phyloP scores from a whole-genome alignment of 2,797 vertebrate species.

The Steatocranus sp. region DNA sequence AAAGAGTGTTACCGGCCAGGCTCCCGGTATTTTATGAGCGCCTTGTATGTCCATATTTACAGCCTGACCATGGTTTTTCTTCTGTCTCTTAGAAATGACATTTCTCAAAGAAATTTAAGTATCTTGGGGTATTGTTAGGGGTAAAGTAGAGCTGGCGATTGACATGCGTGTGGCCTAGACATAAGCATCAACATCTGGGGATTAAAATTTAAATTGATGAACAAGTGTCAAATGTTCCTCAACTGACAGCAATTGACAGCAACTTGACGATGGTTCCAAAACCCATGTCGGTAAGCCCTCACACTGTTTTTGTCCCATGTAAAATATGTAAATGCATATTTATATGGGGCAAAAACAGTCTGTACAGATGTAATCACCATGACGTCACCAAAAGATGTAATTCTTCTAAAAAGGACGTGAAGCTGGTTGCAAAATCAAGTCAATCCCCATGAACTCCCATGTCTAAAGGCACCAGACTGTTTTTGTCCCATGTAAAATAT shows the following conservation, averaged over 20 bases:
- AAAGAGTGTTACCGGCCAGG: not conserved
- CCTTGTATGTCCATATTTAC: not conserved
- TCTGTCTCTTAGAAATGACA: not conserved
- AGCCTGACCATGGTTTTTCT: not conserved
- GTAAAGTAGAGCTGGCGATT: not conserved
- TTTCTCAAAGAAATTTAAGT: not conserved
- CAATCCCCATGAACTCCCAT: not conserved
- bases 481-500: not conserved
- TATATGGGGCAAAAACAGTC: not conserved
- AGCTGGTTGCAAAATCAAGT: not conserved
- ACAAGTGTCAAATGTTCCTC: not conserved
- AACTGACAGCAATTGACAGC: not conserved
- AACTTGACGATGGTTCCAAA: not conserved
- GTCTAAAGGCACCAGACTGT: not conserved
- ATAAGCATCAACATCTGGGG: not conserved
- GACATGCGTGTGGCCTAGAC: not conserved
- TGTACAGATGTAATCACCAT: not conserved
- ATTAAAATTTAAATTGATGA: not conserved
- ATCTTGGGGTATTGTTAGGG: not conserved
- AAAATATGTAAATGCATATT: not conserved
- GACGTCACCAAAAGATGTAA: not conserved
- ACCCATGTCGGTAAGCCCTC: fast-evolving
- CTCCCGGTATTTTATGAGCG: not conserved
- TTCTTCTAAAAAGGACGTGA: not conserved
- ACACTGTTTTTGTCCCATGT: not conserved